A percentile compares a stretch with the other conserved stretches of the same genome.
Conservation (phyloP, 1,140 invertebrate species). For the Ephestia elutella region DNA sequence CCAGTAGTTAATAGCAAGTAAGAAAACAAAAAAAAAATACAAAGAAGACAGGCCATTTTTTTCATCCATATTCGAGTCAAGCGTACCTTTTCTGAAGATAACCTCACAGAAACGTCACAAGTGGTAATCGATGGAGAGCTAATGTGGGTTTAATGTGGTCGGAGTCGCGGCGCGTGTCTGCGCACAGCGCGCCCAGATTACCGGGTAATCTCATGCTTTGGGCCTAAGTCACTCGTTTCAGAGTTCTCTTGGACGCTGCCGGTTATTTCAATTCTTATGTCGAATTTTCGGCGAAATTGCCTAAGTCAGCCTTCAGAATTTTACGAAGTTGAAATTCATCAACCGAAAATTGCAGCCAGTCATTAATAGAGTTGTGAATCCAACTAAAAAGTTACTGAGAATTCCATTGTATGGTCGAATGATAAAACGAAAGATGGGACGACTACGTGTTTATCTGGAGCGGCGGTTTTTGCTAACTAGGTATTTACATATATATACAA, state of each 20-base stretch:
- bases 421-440: too few relatives aligned
- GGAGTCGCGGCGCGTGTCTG: conserved; percentile 48
- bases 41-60: neutral
- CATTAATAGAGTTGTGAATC: too few relatives aligned
- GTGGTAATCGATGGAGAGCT: conserved; percentile 47
- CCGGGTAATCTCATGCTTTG: conserved; percentile 53
- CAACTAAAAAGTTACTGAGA: too few relatives aligned
- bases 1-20: too few relatives aligned
- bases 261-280: conserved; percentile 44
- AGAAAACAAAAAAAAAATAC: too few relatives aligned
- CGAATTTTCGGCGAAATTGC: conserved; percentile 12
- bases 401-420: too few relatives aligned
- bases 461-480: too few relatives aligned
- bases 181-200: conserved; percentile 52
- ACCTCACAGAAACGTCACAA: conserved; percentile 15
- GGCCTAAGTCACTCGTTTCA: conserved; percentile 42
- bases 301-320: too few relatives aligned
- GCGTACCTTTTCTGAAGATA: conserved; percentile 6
- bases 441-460: too few relatives aligned
- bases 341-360: too few relatives aligned
- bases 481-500: too few relatives aligned
- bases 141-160: conserved; percentile 58
- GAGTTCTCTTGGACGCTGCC: conserved; percentile 27
- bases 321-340: too few relatives aligned
- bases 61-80: conserved; percentile 1